Evolutionary conservation across 2,888 invertebrate species (phyloP).

Genomic region (Acrobasis suavella): DNA sequence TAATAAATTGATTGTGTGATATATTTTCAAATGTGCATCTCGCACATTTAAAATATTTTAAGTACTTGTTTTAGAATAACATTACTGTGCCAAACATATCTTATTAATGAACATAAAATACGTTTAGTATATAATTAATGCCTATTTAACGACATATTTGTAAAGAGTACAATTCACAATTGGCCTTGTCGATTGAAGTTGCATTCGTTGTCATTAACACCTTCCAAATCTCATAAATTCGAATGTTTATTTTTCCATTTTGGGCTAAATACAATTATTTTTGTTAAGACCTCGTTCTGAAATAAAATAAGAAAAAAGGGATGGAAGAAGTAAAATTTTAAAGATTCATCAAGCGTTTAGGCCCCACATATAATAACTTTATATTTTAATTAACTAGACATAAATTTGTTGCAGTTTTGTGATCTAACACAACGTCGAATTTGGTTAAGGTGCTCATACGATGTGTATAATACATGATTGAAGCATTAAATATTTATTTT

Average conservation of each 20-base stretch:
- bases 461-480: constrained; percentile 36
- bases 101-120: background rate
- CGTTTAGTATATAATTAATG: constrained; percentile 26
- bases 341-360: constrained; percentile 29
- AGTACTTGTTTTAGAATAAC: constrained; percentile 30
- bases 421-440: constrained; percentile 31
- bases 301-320: background rate
- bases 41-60: constrained; percentile 38
- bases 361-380: constrained; percentile 30
- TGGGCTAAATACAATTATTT: background rate
- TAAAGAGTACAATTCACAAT: constrained; percentile 31
- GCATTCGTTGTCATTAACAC: constrained; percentile 41
- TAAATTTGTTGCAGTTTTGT: constrained; percentile 30
- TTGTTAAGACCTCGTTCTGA: background rate
- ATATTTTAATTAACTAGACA: constrained; percentile 33
- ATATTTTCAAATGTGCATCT: constrained; percentile 50
- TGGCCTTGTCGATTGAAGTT: constrained; percentile 31
- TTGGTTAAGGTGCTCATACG: constrained; percentile 29
- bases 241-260: constrained; percentile 2
- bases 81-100: constrained; percentile 29
- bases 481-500: constrained; percentile 28
- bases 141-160: constrained; percentile 27
- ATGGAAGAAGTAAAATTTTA: background rate
- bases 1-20: constrained; percentile 44
- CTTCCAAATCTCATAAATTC: constrained; percentile 21